A percentile compares a stretch with the other conserved stretches of the same genome.
These are phyloP conservation scores for Cephus spinipes DNA, from an alignment of 2,888 invertebrate species.

Conservation along the genomic window DNA sequence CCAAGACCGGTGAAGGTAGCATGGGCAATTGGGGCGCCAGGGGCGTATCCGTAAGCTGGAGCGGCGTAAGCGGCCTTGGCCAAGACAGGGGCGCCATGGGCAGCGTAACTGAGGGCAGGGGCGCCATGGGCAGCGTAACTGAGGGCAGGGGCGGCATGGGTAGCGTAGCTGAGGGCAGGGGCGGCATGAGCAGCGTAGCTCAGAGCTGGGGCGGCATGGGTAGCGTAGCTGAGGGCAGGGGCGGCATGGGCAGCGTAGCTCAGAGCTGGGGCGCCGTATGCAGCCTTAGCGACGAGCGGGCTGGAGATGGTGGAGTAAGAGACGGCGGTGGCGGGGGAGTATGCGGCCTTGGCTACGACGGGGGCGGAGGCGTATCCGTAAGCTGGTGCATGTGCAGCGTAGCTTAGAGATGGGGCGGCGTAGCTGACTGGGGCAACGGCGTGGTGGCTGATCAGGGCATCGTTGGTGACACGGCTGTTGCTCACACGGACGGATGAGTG, in stretches of 20 bases:
- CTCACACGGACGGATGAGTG: constrained; percentile 51
- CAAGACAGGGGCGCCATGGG: constrained; percentile 27
- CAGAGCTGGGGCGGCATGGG: constrained; percentile 27
- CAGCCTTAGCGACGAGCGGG: constrained; percentile 33
- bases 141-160: constrained; percentile 13
- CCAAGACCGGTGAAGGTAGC: constrained; percentile 47
- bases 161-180: constrained; percentile 34
- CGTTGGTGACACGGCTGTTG: constrained; percentile 51
- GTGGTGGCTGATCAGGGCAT: constrained; percentile 32
- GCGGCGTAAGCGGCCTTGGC: constrained; percentile 28
- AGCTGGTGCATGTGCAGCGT: constrained; percentile 17
- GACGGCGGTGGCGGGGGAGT: constrained; percentile 10
- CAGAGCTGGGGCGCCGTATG: constrained; percentile 28
- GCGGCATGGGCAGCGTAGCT: neutral
- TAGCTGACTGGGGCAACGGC: constrained; percentile 24
- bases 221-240: constrained; percentile 30
- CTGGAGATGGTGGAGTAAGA: constrained; percentile 10
- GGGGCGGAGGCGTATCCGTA: constrained; percentile 15
- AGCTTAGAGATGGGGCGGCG: neutral
- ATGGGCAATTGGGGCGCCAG: constrained; percentile 40
- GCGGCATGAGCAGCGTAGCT: constrained; percentile 23
- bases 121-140: constrained; percentile 19
- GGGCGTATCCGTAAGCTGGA: constrained; percentile 30
- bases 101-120: constrained; percentile 19
- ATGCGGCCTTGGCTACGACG: constrained; percentile 15